Evolutionary conservation across 1,140 invertebrate species (phyloP).

Genomic region (Phthorimaea operculella): DNA sequence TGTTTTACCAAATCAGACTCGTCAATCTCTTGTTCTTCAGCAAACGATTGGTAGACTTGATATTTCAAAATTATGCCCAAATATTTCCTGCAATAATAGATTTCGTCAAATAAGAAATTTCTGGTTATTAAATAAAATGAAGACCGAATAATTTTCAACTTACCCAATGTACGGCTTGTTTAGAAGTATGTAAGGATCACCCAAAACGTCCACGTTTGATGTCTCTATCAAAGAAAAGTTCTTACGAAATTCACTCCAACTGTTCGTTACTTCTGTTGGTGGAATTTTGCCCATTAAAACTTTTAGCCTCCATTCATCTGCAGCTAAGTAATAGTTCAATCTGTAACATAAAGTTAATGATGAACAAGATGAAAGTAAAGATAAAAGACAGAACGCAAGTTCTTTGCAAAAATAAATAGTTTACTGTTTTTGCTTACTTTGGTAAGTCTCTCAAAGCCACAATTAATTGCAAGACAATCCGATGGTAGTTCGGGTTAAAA

Average conservation of each 20-base stretch:
- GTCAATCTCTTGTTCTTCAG: slow-evolving; percentile 53
- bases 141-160: slow-evolving; percentile 18
- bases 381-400: not conserved
- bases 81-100: slow-evolving; percentile 46
- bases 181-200: slow-evolving; percentile 65
- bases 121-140: not conserved
- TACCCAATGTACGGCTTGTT: slow-evolving; percentile 72
- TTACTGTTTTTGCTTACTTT: slow-evolving; percentile 49
- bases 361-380: not conserved
- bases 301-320: slow-evolving; percentile 71
- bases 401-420: not conserved
- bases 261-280: slow-evolving; percentile 52
- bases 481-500: slow-evolving; percentile 50
- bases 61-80: slow-evolving; percentile 57
- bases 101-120: not conserved
- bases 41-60: slow-evolving; percentile 59
- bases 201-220: slow-evolving; percentile 64
- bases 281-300: slow-evolving; percentile 59
- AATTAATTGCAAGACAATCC: slow-evolving; percentile 60
- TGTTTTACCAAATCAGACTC: slow-evolving; percentile 47
- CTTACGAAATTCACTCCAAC: slow-evolving; percentile 63
- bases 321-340: slow-evolving; percentile 70
- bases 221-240: slow-evolving; percentile 55
- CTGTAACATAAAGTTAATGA: slow-evolving; percentile 32
- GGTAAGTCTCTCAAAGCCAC: slow-evolving; percentile 66